Percentiles rank a stretch among this genome's conserved stretches.
Evolutionary conservation across 1,140 invertebrate species (phyloP).

Genomic region (Drosophila subpulchrella): DNA sequence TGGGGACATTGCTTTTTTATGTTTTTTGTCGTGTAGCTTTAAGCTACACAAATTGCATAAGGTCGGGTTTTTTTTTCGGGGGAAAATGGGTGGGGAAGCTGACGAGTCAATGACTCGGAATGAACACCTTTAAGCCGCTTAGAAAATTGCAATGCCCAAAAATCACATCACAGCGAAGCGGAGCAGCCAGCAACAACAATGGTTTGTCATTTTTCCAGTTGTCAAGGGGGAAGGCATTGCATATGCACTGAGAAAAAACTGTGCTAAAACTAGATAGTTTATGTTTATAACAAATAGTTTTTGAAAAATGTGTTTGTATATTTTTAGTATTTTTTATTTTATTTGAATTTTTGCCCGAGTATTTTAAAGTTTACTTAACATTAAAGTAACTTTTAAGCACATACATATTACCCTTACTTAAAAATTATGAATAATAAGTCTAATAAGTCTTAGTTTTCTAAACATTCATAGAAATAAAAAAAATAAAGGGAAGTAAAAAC

Average conservation of each 20-base stretch:
- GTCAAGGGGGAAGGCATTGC: constrained; percentile 46
- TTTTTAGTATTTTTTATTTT: too few relatives aligned
- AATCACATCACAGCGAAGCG: constrained; percentile 45
- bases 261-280: too few relatives aligned
- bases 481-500: neutral
- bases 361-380: too few relatives aligned
- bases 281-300: too few relatives aligned
- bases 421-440: too few relatives aligned
- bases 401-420: too few relatives aligned
- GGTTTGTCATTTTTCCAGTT: constrained; percentile 28
- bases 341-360: too few relatives aligned
- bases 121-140: constrained; percentile 82
- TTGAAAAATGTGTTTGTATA: neutral
- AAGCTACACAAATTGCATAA: constrained; percentile 49
- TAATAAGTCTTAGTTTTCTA: too few relatives aligned
- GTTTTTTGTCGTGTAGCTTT: constrained; percentile 13
- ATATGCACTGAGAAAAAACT: constrained; percentile 10
- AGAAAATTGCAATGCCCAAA: constrained; percentile 78
- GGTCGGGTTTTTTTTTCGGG: constrained; percentile 2
- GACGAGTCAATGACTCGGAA: constrained; percentile 68
- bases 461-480: too few relatives aligned
- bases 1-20: constrained; percentile 11
- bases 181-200: constrained; percentile 44
- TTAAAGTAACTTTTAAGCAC: too few relatives aligned
- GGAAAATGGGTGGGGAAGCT: constrained; percentile 1